Base-by-base conservation (phyloP, 2,888 invertebrate species). In the Eristalis tenax region DNA sequence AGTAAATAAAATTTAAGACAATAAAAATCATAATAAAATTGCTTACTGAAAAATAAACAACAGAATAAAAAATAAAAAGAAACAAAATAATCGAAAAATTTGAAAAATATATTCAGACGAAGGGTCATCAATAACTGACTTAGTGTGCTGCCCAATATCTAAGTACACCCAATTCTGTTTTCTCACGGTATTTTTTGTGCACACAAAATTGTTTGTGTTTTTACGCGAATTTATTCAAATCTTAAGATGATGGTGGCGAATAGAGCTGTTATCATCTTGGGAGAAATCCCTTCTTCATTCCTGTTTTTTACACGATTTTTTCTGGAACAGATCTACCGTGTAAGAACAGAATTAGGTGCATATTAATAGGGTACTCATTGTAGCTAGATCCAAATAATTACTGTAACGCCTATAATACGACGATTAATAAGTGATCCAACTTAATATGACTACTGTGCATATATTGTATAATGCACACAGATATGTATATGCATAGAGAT, bases 21-120 rank as follows among this genome's bases (percentile, higher is more conserved):
- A 88, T 35, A 63, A 74, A 80, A 80, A 82, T 63, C 66, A 65
- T 65, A 81, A 50, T 50, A 18, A 50, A 50, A 50, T 50, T 8
- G 50, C 50, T 50, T 50, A 50, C 50, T 50, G 50, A 50, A 50
- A 50, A 18, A 43, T n/a, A 18, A n/a, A 43, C 13, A n/a, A 43
- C 43, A 22, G n/a, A n/a, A n/a, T n/a, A n/a, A n/a, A 23, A 56
- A 70, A 90, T 90, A 90, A 91, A 83, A 65, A 93, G 94, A 89
- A 94, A 32, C 32, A 32, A 94, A 59, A 74, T 38, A 61, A 83
- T 56, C 43, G 2, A 94, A 40, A 22, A 65, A 73, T 59, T 38
- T 57, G 40, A 28, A 83, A 61, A 63, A 18, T 43, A 5, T n/a
- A 43, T 50, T 8, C 50, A 50, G 18, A 50, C 43, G 43, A 18